A percentile compares a stretch with the other conserved stretches of the same genome.
Conservation (phyloP, 2,797 vertebrate species). For the Dermochelys coriacea region DNA sequence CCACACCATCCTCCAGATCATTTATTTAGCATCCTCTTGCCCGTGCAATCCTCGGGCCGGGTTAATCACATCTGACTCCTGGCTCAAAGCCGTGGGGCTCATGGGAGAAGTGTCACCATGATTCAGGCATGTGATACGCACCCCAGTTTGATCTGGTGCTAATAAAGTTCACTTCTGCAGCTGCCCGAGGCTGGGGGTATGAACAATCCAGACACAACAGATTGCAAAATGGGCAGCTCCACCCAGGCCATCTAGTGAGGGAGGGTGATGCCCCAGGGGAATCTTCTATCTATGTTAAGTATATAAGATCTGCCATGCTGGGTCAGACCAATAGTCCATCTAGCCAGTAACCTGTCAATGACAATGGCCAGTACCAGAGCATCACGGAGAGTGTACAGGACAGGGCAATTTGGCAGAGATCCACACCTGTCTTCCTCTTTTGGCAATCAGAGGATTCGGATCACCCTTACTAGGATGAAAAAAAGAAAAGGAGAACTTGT, state of each 20-base stretch:
- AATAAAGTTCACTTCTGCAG: background rate
- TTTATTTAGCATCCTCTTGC: background rate
- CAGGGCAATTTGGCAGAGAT: background rate
- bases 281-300: too few species aligned
- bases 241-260: background rate
- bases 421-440: background rate
- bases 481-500: too few species aligned
- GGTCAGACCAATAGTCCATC: background rate
- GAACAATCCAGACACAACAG: background rate
- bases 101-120: background rate
- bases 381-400: background rate
- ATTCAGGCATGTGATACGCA: background rate
- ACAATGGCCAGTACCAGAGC: background rate
- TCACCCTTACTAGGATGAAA: too few species aligned
- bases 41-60: background rate
- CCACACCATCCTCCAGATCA: too few species aligned
- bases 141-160: background rate
- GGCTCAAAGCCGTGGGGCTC: too few species aligned
- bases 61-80: background rate
- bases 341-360: too few species aligned
- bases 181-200: background rate
- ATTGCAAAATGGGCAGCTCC: background rate
- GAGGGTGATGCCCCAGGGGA: background rate
- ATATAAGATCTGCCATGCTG: background rate
- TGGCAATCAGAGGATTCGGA: too few species aligned